Evolutionary conservation across 2,888 invertebrate species (phyloP), one percentile per base, ranked within the genome.

Genomic region (Hypolimnas misippus): DNA sequence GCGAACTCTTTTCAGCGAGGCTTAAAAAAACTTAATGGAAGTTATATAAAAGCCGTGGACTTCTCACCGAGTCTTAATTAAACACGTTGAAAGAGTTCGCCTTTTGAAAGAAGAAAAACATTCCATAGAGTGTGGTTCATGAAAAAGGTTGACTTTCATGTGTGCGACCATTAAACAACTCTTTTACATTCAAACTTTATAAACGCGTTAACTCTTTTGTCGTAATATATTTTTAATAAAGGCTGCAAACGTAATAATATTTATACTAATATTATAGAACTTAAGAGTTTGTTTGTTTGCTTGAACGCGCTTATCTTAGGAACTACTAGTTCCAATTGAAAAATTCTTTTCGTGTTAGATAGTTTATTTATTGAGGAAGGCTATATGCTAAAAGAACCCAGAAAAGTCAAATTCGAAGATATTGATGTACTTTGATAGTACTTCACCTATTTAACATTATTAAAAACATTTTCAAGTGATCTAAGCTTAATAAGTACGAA

Each of bases 11-110:
- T 61, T 50, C 51, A 31, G 50, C 38, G 33, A 14, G 56, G 46
- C 46, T 58, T 58, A 58, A 29, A 64, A 29, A 56, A 53, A 56
- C 51, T 35, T n/a, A 46, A 46, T 14, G 19, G 55, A 31, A 57
- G 14, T 58, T 58, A 16, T 19, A 64, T 57, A 14, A 64, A 60
- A 51, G 44, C 33, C n/a, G 19, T 53, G 29, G 51, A 55, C 35
- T 60, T 60, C 49, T 51, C 29, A 6, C 21, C 35, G 53, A 38
- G 46, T 29, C 46, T 60, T 64, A 64, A 64, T 60, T 64, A 64
- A 60, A 60, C 31, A 10, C 44, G 19, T 55, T 33, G 44, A 46
- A 59, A 46, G 50, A 52, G 62, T 52, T 51, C 51, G 33, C 25
- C 50, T 49, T 50, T 55, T 55, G 25, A 53, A 54, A n/a, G 12